phyloP scores from a whole-genome alignment of 2,113 vertebrate species.

The Bos indicus region DNA sequence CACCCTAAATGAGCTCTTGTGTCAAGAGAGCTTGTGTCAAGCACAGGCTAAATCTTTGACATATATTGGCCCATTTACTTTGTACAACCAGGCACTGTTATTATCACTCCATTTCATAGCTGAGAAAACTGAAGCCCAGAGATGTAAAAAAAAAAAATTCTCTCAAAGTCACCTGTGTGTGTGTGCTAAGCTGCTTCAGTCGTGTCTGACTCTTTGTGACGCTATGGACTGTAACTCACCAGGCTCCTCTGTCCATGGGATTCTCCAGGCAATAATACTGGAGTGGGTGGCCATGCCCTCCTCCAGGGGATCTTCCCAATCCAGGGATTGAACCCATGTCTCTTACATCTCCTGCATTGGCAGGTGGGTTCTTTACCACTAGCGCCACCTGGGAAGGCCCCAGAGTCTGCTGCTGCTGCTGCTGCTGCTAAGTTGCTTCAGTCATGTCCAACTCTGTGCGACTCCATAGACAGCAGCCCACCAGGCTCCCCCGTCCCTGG shows the following conservation, averaged over 20 bases:
- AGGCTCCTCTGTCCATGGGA: neutral
- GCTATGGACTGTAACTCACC: neutral
- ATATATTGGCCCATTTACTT: neutral
- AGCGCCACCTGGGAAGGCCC: neutral
- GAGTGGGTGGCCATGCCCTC: neutral
- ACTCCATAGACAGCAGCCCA: too few species aligned
- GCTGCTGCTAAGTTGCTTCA: too few species aligned
- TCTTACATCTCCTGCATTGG: neutral
- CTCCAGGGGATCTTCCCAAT: neutral
- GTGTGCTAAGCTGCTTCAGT: neutral
- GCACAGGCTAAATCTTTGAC: neutral
- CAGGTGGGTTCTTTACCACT: neutral
- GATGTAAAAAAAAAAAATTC: neutral
- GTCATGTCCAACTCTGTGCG: too few species aligned
- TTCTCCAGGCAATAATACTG: neutral
- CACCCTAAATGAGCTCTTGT: neutral
- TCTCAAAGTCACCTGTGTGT: neutral
- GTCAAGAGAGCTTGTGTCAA: too few species aligned
- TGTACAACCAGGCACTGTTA: neutral
- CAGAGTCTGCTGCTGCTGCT: neutral
- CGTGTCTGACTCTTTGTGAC: neutral
- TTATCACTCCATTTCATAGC: neutral
- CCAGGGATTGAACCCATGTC: fast-evolving
- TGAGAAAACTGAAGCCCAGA: neutral
- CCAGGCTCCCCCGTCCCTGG: too few species aligned